These are phyloP conservation scores for Orthonevra nobilis DNA, from an alignment of 2,888 invertebrate genomes.

Conservation along the genomic window DNA sequence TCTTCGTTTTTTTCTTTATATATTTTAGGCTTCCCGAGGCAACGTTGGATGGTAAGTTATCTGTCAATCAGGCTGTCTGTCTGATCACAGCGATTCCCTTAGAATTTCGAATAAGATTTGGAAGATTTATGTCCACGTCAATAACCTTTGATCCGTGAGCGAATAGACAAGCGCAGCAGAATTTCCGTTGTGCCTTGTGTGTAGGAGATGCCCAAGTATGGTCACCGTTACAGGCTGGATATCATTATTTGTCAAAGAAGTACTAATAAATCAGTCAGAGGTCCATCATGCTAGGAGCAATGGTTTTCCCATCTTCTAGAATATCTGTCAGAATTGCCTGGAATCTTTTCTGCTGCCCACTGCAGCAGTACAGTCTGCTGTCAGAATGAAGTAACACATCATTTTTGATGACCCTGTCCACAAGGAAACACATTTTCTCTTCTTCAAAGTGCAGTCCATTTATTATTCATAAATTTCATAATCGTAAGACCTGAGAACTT, in stretches of 20 bases:
- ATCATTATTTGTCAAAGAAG: constrained; percentile 65
- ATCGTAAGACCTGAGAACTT: constrained; percentile 26
- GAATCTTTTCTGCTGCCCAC: constrained; percentile 16
- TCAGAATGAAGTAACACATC: background rate
- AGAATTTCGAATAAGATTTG: constrained; percentile 46
- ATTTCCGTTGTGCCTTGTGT: constrained; percentile 38
- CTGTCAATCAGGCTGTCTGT: constrained; percentile 62
- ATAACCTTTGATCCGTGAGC: constrained; percentile 58
- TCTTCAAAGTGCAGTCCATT: constrained; percentile 26
- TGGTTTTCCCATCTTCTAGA: constrained; percentile 22
- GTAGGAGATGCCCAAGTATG: constrained; percentile 62
- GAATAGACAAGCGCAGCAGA: constrained; percentile 28
- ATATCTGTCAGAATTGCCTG: constrained; percentile 24
- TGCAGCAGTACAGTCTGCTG: background rate
- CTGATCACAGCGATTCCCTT: constrained; percentile 41
- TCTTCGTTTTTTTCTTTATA: background rate
- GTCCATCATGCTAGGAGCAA: constrained; percentile 39
- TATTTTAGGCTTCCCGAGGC: constrained; percentile 8
- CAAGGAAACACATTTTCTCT: constrained; percentile 31
- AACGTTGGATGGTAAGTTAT: constrained; percentile 58
- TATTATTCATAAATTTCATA: constrained; percentile 64
- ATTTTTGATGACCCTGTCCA: constrained; percentile 25
- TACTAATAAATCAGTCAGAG: constrained; percentile 64
- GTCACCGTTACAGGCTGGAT: constrained; percentile 54
- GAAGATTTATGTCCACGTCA: constrained; percentile 61